Conservation (phyloP, 2,797 vertebrate species). For the Otolemur crassicaudatus region DNA sequence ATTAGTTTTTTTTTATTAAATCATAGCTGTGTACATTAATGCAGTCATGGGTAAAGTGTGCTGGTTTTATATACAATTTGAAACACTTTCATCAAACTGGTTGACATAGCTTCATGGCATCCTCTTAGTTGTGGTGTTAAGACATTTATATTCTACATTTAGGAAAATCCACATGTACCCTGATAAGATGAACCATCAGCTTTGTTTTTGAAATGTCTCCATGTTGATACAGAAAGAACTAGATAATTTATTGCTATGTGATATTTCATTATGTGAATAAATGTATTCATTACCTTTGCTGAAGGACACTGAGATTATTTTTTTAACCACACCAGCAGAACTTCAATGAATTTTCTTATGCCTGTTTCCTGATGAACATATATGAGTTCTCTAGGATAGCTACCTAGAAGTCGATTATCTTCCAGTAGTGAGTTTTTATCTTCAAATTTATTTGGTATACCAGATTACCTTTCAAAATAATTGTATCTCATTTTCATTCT, state of each 20-base stretch:
- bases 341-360: background rate
- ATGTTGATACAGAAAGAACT: background rate
- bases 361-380: background rate
- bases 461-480: background rate
- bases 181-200: background rate
- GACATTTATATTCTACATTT: too few relatives aligned
- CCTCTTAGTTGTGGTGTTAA: too few relatives aligned
- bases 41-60: too few relatives aligned
- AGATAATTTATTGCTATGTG: background rate
- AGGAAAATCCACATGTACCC: too few relatives aligned
- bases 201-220: background rate
- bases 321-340: background rate
- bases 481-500: background rate
- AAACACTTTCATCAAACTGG: too few relatives aligned
- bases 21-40: too few relatives aligned
- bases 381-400: background rate
- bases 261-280: background rate
- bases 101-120: too few relatives aligned
- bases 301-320: background rate
- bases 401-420: background rate
- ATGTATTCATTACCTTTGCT: background rate
- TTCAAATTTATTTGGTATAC: background rate
- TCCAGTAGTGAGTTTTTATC: background rate
- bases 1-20: background rate
- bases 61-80: too few relatives aligned